Percentiles rank a stretch among this genome's conserved stretches.
Conservation (phyloP, 2,888 invertebrate species). For the Apodemia duryi region DNA sequence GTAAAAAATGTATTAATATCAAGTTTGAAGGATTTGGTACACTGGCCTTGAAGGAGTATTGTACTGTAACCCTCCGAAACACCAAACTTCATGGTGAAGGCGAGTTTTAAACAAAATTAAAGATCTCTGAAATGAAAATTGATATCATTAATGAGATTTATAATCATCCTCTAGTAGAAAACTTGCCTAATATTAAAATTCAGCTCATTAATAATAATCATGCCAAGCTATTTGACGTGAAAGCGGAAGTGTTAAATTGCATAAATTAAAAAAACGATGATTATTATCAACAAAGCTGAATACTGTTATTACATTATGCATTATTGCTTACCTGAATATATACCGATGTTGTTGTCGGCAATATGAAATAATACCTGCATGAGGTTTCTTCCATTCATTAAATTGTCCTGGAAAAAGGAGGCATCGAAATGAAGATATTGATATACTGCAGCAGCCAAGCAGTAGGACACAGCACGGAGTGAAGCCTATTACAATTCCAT, state of each 20-base stretch:
- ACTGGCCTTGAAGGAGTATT: not conserved
- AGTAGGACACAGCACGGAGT: not conserved
- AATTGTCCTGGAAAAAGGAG: not conserved
- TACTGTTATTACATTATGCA: conserved; percentile 5
- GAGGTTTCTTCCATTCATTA: not conserved
- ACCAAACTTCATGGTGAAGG: conserved; percentile 2
- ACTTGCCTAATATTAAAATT: conserved; percentile 3
- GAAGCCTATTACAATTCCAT: not conserved
- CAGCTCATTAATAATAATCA: not conserved
- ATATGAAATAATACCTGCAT: not conserved
- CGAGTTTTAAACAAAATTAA: not conserved
- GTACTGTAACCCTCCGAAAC: not conserved
- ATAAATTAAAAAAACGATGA: not conserved
- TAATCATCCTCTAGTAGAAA: not conserved
- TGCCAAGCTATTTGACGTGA: conserved; percentile 1
- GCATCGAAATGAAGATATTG: not conserved
- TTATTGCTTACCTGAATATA: conserved; percentile 1
- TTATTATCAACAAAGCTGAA: not conserved
- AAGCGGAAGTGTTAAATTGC: conserved; percentile 5
- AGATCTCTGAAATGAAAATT: conserved; percentile 1
- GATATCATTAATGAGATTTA: conserved; percentile 2
- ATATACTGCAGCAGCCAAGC: not conserved
- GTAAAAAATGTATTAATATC: not conserved
- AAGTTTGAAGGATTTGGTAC: not conserved
- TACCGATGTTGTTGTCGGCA: conserved; percentile 8